These are phyloP conservation scores for Nerophis lumbriciformis DNA, from an alignment of 2,113 vertebrate species.

Conservation along the genomic window DNA sequence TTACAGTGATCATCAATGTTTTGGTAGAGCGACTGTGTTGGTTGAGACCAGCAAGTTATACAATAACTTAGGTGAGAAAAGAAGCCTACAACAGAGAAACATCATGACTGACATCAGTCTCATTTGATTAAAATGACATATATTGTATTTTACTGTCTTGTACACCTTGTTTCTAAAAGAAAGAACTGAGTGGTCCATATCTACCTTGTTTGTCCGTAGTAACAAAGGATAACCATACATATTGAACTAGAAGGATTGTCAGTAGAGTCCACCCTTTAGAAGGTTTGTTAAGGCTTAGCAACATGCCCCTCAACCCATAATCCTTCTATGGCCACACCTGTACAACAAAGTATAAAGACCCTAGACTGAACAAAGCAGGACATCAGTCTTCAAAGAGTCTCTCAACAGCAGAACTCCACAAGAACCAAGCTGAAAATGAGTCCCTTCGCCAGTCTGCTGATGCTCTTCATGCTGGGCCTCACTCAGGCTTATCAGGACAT, in stretches of 20 bases:
- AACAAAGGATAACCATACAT: background rate
- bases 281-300: conserved; percentile 17
- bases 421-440: conserved; percentile 27
- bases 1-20: no score
- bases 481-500: background rate
- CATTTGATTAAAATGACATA: no score
- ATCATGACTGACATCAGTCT: no score
- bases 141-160: no score
- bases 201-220: no score
- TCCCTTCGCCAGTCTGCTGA: conserved; percentile 14
- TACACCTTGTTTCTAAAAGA: no score
- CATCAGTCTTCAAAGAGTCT: conserved; percentile 29
- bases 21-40: no score
- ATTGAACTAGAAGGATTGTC: conserved; percentile 7
- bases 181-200: no score
- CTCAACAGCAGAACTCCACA: conserved; percentile 18
- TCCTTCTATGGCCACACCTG: background rate
- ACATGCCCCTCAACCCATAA: conserved; percentile 11
- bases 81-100: no score
- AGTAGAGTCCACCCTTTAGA: conserved; percentile 15
- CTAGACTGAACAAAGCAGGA: conserved; percentile 22
- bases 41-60: no score
- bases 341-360: conserved; percentile 36
- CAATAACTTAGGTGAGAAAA: no score
- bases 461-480: conserved; percentile 19